phyloP scores from a whole-genome alignment of 30 jellyfish, hydroid and myxozoan genomes.

The Hydractinia symbiolongicarpus region DNA sequence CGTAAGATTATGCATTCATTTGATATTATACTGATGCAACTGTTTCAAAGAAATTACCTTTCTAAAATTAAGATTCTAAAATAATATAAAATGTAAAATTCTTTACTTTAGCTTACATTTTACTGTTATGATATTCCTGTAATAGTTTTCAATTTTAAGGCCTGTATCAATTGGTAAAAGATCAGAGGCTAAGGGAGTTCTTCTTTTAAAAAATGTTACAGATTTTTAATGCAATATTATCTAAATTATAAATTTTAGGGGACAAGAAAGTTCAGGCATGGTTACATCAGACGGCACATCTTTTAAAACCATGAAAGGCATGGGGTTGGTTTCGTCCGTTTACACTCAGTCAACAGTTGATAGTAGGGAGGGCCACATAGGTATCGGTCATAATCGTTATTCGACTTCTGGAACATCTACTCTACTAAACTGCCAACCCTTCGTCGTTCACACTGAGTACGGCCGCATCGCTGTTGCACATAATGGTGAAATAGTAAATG shows the following conservation, averaged over 20 bases:
- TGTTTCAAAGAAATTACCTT: too few relatives aligned
- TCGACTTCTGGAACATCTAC: conserved; percentile 88
- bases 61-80: too few relatives aligned
- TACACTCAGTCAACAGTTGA: conserved; percentile 29
- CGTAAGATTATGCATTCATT: too few relatives aligned
- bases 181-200: too few relatives aligned
- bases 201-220: too few relatives aligned
- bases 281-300: conserved; percentile 63
- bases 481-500: conserved; percentile 84
- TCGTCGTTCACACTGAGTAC: conserved; percentile 76
- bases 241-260: conserved; percentile 27
- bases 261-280: conserved; percentile 93
- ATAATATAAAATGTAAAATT: too few relatives aligned
- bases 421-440: conserved; percentile 78
- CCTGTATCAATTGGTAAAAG: too few relatives aligned
- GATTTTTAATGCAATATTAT: too few relatives aligned
- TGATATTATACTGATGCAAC: too few relatives aligned
- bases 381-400: conserved; percentile 86
- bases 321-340: conserved; percentile 80
- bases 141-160: too few relatives aligned
- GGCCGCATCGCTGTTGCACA: conserved; percentile 94
- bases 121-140: too few relatives aligned
- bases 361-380: conserved; percentile 56
- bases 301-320: conserved; percentile 58
- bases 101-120: too few relatives aligned